phyloP scores from a whole-genome alignment of 2,113 vertebrate genomes.

The Pungitius pungitius region DNA sequence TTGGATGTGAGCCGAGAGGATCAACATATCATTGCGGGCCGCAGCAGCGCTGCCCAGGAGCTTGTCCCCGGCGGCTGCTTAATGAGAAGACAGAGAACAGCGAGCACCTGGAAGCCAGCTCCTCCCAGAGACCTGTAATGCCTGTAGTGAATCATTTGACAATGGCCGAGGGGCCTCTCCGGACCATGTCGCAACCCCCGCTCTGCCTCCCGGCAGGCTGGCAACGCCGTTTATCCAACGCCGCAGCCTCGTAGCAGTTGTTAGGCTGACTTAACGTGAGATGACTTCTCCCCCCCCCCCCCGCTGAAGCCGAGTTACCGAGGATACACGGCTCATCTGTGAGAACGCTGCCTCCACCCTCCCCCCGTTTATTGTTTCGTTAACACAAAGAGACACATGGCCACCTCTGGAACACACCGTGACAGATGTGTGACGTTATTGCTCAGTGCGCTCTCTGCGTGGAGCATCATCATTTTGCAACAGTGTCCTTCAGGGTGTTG shows the following conservation, averaged over 20 bases:
- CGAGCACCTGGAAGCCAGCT: constrained; percentile 51
- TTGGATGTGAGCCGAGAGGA: constrained; percentile 66
- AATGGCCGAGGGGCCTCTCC: constrained; percentile 43
- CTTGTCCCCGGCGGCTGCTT: constrained; percentile 58
- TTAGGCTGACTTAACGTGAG: constrained; percentile 58
- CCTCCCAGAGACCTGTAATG: constrained; percentile 25
- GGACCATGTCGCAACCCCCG: constrained; percentile 59
- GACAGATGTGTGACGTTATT: constrained; percentile 53
- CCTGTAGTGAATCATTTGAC: constrained; percentile 54
- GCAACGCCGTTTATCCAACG: constrained; percentile 57
- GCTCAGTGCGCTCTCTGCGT: constrained; percentile 23
- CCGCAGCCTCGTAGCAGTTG: constrained; percentile 31
- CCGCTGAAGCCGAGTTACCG: constrained; percentile 35
- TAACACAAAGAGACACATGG: constrained; percentile 59
- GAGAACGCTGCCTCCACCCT: constrained; percentile 45
- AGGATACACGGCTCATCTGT: constrained; percentile 41
- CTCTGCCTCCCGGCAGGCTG: constrained; percentile 31
- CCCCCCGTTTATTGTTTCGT: constrained; percentile 33
- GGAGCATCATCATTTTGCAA: constrained; percentile 26
- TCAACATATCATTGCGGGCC: constrained; percentile 68
- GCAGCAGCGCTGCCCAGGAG: constrained; percentile 57
- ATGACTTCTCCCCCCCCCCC: constrained; percentile 55
- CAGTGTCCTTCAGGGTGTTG: constrained; percentile 19
- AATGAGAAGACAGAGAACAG: constrained; percentile 58
- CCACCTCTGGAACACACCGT: constrained; percentile 44